Evolutionary conservation across 2,797 vertebrate genomes (phyloP).

Genomic region (Platalea minor): DNA sequence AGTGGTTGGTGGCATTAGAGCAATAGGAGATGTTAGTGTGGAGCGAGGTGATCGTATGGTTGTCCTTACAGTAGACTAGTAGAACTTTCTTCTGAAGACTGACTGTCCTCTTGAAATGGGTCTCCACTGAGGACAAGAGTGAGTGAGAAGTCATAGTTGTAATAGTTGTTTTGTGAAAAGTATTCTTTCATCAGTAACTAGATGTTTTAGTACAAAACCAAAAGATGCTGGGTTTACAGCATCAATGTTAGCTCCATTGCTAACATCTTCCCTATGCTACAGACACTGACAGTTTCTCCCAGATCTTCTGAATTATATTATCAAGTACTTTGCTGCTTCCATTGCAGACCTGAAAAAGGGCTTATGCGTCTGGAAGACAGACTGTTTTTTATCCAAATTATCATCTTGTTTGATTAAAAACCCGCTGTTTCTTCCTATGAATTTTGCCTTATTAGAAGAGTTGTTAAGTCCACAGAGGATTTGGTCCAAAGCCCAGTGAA

Average conservation of each 20-base stretch:
- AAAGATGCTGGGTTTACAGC: not conserved
- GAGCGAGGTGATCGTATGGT: not conserved
- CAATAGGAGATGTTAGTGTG: not conserved
- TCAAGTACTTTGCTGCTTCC: not conserved
- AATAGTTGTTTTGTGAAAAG: not conserved
- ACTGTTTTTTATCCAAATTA: not conserved
- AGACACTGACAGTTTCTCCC: not conserved
- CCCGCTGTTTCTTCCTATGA: not conserved
- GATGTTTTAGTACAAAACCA: not conserved
- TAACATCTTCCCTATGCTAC: not conserved
- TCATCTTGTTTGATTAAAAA: not conserved
- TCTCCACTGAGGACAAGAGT: not conserved
- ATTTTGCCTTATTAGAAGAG: not conserved
- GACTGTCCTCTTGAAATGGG: not conserved
- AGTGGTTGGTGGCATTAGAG: not conserved
- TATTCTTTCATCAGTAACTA: not conserved
- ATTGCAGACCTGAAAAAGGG: not conserved
- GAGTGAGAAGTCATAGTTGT: not conserved
- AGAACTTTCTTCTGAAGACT: not conserved
- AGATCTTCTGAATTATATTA: not conserved
- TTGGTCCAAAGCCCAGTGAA: not conserved
- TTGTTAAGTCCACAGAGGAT: not conserved
- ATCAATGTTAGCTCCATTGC: not conserved
- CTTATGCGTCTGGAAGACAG: not conserved
- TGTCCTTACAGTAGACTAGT: rapidly evolving